Evolutionary conservation across 2,113 vertebrate genomes (phyloP).

Genomic region (Oncorhynchus keta): DNA sequence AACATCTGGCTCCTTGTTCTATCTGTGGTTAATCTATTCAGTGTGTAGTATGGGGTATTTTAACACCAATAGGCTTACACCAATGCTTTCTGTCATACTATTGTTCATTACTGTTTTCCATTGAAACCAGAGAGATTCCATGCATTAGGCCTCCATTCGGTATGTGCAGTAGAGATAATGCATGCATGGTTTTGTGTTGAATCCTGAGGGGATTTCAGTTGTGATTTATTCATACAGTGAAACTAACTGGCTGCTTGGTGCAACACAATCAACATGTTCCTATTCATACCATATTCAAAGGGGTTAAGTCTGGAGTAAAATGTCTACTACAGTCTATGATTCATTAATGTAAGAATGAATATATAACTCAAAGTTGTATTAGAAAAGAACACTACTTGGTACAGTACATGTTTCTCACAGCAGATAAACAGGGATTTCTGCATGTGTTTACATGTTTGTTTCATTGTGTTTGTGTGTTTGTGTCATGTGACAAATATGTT

Average conservation of each 20-base stretch:
- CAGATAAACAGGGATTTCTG: not conserved
- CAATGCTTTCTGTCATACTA: too few relatives aligned
- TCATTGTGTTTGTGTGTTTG: too few relatives aligned
- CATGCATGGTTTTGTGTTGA: not conserved
- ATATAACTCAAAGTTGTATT: slow-evolving; percentile 61
- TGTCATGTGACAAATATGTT: too few relatives aligned
- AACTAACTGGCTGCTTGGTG: slow-evolving; percentile 39
- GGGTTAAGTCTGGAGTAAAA: slow-evolving; percentile 66
- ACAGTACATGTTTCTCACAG: not conserved
- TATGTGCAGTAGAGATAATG: not conserved
- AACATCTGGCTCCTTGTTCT: too few relatives aligned
- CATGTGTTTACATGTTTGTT: too few relatives aligned
- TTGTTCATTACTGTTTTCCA: too few relatives aligned
- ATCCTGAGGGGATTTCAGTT: slow-evolving; percentile 19
- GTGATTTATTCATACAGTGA: slow-evolving; percentile 57
- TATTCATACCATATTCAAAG: slow-evolving; percentile 69
- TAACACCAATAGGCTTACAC: too few relatives aligned
- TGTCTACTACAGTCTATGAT: slow-evolving; percentile 69
- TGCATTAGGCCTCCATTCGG: too few relatives aligned
- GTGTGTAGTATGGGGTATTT: not conserved
- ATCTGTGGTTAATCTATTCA: too few relatives aligned
- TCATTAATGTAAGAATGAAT: slow-evolving; percentile 74
- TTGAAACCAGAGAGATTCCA: too few relatives aligned
- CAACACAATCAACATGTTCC: too few relatives aligned
- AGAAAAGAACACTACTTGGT: slow-evolving; percentile 43